phyloP scores from a whole-genome alignment of 2,113 vertebrate genomes.

The Engystomops pustulosus region DNA sequence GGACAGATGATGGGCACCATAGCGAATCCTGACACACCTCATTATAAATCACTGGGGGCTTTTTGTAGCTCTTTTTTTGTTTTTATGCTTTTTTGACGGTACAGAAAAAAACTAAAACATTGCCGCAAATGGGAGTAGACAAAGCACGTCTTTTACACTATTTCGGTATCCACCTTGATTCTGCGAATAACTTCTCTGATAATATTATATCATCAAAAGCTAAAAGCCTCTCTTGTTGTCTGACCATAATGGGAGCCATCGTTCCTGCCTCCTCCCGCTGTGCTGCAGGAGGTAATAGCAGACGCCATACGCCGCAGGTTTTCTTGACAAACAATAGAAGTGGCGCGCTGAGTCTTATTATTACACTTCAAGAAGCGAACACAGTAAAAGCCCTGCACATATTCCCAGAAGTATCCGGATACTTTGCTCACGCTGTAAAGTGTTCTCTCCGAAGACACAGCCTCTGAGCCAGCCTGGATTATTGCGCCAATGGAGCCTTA shows the following conservation, averaged over 20 bases:
- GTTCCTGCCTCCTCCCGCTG: neutral
- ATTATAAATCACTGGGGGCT: too few species aligned
- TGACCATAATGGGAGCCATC: neutral
- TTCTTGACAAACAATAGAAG: constrained; percentile 10
- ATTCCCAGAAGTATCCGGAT: constrained; percentile 33
- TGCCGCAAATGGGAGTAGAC: too few species aligned
- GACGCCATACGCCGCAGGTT: neutral
- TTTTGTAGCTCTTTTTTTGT: too few species aligned
- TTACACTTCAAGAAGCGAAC: neutral
- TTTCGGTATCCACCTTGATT: neutral
- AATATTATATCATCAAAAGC: neutral
- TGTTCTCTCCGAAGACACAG: neutral
- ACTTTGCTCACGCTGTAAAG: neutral
- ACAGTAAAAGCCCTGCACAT: neutral
- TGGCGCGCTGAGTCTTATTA: constrained; percentile 26
- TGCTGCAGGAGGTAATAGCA: neutral
- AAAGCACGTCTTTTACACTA: too few species aligned
- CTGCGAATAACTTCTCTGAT: neutral
- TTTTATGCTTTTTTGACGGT: too few species aligned
- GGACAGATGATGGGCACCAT: too few species aligned
- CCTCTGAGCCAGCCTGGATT: neutral
- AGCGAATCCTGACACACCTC: too few species aligned
- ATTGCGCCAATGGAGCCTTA: neutral
- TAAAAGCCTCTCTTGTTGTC: neutral
- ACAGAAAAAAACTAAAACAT: too few species aligned